A percentile compares a stretch with the other conserved stretches of the same genome.
Evolutionary conservation across 2,113 vertebrate species (phyloP).

Genomic region (Heptranchias perlo): DNA sequence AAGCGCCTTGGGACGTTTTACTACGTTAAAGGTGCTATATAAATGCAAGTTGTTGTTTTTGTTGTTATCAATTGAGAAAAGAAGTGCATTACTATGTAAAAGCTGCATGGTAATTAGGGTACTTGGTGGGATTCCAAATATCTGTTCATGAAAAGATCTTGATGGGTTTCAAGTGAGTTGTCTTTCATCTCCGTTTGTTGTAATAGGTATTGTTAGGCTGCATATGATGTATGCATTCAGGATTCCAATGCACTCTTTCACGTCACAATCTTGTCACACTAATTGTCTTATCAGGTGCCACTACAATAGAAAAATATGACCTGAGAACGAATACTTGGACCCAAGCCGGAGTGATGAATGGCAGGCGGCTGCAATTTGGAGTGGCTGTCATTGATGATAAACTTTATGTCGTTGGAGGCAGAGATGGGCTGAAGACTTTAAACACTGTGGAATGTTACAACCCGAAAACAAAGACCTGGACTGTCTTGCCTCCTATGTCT

Average conservation of each 20-base stretch:
- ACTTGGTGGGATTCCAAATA: not conserved
- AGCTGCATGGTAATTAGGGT: not conserved
- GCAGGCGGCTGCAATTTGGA: slow-evolving; percentile 67
- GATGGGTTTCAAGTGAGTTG: not conserved
- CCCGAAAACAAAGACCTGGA: slow-evolving; percentile 68
- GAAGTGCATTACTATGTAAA: no score
- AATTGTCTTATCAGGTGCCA: slow-evolving; percentile 61
- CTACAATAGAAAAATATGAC: slow-evolving; percentile 72
- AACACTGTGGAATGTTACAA: slow-evolving; percentile 76
- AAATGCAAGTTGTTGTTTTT: no score
- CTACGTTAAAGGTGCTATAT: no score
- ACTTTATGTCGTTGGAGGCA: slow-evolving; percentile 70
- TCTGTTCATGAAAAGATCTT: not conserved
- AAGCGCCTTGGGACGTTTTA: no score
- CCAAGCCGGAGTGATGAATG: slow-evolving; percentile 69
- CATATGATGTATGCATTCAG: not conserved
- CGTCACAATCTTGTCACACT: not conserved
- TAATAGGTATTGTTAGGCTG: not conserved
- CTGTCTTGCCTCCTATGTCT: slow-evolving; percentile 68
- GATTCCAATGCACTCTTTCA: not conserved
- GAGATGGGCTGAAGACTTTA: slow-evolving; percentile 70
- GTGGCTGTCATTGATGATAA: slow-evolving; percentile 72
- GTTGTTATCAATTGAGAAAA: no score
- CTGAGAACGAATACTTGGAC: slow-evolving; percentile 72
- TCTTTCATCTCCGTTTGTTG: not conserved